Percentiles rank a stretch among this genome's conserved stretches.
phyloP scores from a whole-genome alignment of 2,113 vertebrate species.

The Percopsis transmontana region DNA sequence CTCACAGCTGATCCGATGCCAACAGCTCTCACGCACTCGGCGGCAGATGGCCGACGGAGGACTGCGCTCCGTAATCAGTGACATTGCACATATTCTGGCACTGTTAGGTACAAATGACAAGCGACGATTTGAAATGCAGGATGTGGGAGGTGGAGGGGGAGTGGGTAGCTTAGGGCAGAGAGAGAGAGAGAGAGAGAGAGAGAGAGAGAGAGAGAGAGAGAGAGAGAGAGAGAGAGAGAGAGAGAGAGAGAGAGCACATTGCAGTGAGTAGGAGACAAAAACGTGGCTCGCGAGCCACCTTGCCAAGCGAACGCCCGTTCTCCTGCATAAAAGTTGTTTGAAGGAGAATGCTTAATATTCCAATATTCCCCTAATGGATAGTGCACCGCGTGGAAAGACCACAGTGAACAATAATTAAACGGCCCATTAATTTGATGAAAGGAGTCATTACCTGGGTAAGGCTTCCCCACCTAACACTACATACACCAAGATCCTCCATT shows the following conservation, averaged over 20 bases:
- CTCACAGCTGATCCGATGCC: constrained; percentile 45
- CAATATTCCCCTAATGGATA: constrained; percentile 15
- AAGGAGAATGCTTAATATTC: constrained; percentile 22
- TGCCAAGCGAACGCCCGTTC: constrained; percentile 25
- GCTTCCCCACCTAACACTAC: constrained; percentile 38
- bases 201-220: constrained; percentile 5
- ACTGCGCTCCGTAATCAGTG: constrained; percentile 35
- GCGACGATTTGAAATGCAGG: not conserved
- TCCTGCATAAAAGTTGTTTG: constrained; percentile 19
- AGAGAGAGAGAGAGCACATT: not conserved
- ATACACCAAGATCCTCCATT: constrained; percentile 21
- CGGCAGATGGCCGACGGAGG: constrained; percentile 51
- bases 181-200: not conserved
- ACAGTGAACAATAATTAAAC: constrained; percentile 48
- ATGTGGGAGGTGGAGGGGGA: constrained; percentile 1
- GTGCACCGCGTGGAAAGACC: constrained; percentile 21
- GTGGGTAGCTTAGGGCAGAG: not conserved
- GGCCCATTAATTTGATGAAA: constrained; percentile 61
- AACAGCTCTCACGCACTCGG: constrained; percentile 20
- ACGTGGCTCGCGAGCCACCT: constrained; percentile 2
- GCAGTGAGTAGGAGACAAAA: not conserved
- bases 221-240: constrained; percentile 19
- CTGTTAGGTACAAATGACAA: constrained; percentile 25
- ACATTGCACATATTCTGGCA: constrained; percentile 54
- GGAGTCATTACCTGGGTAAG: constrained; percentile 38